These are phyloP conservation scores for Centropus bengalensis DNA, from an alignment of 2,113 vertebrate genomes.

Conservation along the genomic window DNA sequence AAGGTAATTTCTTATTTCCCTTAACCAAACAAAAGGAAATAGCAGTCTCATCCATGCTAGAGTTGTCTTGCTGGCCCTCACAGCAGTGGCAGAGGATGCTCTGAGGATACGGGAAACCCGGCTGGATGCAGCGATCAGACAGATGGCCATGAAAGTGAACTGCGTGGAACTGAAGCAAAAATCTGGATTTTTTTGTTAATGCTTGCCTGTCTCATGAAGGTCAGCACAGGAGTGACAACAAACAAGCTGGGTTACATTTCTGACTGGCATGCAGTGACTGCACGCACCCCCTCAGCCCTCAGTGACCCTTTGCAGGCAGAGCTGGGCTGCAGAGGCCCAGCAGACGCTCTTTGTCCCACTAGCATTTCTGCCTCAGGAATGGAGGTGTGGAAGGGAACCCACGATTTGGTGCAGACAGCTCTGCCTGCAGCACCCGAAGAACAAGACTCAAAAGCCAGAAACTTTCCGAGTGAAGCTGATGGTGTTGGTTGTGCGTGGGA, in stretches of 20 bases:
- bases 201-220: neutral
- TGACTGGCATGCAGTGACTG: neutral
- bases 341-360: neutral
- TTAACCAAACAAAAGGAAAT: neutral
- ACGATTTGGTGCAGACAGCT: conserved; percentile 6
- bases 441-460: neutral
- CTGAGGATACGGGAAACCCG: neutral
- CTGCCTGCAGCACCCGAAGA: neutral
- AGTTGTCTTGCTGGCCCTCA: neutral
- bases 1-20: neutral
- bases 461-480: neutral
- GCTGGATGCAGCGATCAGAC: neutral
- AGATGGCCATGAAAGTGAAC: neutral
- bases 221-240: neutral
- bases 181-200: neutral
- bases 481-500: neutral
- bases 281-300: neutral
- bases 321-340: neutral
- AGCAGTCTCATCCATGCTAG: neutral
- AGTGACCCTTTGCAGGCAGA: neutral
- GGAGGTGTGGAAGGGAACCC: neutral
- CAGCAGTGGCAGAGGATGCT: neutral
- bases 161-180: neutral
- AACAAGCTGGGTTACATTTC: neutral
- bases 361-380: neutral